A percentile compares a stretch with the other conserved stretches of the same genome.
These are phyloP conservation scores for Hydractinia symbiolongicarpus DNA, from an alignment of 30 jellyfish, hydroid and myxozoan species.

Conservation along the genomic window DNA sequence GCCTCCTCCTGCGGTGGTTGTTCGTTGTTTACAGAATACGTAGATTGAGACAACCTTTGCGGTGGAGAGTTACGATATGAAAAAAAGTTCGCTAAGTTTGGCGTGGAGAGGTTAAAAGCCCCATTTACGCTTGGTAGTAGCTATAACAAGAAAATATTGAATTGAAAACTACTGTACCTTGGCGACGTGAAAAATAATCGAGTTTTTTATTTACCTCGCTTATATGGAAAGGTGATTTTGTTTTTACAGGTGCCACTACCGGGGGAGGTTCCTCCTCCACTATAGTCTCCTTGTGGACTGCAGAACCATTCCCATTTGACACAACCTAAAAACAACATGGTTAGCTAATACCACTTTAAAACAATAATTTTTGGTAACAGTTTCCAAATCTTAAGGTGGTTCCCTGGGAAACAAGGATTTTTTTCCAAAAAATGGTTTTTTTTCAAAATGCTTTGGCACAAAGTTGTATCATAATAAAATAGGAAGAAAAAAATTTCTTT, in stretches of 20 bases:
- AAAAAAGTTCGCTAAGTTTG: slow-evolving; percentile 38
- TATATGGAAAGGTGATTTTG: slow-evolving; percentile 11
- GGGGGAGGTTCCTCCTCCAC: slow-evolving; percentile 7
- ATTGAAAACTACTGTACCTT: background rate
- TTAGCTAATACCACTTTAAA: background rate
- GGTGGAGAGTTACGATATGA: slow-evolving; percentile 12
- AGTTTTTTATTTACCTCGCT: background rate
- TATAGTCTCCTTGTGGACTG: background rate
- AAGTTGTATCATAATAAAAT: no score
- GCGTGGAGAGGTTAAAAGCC: slow-evolving; percentile 26
- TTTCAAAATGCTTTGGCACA: no score
- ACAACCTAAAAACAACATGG: background rate
- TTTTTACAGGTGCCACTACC: background rate
- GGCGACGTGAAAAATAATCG: background rate
- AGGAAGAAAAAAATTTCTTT: no score
- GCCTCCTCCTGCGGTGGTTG: background rate
- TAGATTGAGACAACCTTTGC: slow-evolving; percentile 29
- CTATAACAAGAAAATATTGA: background rate
- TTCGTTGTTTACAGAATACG: slow-evolving; percentile 37
- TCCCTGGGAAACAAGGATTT: no score
- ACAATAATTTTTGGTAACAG: no score
- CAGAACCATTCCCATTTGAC: background rate
- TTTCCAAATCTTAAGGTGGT: no score
- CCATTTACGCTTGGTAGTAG: slow-evolving; percentile 5
- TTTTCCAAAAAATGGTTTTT: no score